These are phyloP conservation scores for Lepidurus apus DNA, from an alignment of 1,140 invertebrate genomes.

Conservation along the genomic window DNA sequence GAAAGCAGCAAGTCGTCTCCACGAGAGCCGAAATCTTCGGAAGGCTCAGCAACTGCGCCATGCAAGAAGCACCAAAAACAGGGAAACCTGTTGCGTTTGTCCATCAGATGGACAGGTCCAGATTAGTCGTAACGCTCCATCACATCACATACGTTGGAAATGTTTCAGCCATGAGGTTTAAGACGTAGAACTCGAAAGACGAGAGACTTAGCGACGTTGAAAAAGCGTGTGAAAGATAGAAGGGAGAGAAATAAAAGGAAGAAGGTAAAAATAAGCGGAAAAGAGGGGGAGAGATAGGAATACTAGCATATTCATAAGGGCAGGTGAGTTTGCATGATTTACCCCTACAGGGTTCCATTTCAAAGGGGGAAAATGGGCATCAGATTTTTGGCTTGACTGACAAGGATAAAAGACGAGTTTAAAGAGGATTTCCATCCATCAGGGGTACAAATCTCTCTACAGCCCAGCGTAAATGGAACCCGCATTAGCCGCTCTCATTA, in stretches of 20 bases:
- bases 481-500: not conserved
- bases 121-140: not conserved
- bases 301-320: not conserved
- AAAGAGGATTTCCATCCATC: not conserved
- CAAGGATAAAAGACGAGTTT: not conserved
- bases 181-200: not conserved
- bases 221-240: not conserved
- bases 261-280: not conserved
- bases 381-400: not conserved
- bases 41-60: not conserved
- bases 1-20: not conserved
- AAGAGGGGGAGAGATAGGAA: not conserved
- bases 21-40: not conserved
- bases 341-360: not conserved
- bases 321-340: slow-evolving; percentile 14
- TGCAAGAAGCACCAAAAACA: not conserved
- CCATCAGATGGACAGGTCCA: slow-evolving; percentile 1
- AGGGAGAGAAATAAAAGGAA: not conserved
- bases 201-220: not conserved
- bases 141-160: not conserved
- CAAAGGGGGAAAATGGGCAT: not conserved
- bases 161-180: not conserved
- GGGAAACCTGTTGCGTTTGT: slow-evolving; percentile 14
- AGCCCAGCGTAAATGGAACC: not conserved
- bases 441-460: not conserved